Percentiles rank a stretch among this genome's conserved stretches.
These are phyloP conservation scores for Uropetala carovei DNA, from an alignment of 2,888 invertebrate genomes.

Conservation along the genomic window DNA sequence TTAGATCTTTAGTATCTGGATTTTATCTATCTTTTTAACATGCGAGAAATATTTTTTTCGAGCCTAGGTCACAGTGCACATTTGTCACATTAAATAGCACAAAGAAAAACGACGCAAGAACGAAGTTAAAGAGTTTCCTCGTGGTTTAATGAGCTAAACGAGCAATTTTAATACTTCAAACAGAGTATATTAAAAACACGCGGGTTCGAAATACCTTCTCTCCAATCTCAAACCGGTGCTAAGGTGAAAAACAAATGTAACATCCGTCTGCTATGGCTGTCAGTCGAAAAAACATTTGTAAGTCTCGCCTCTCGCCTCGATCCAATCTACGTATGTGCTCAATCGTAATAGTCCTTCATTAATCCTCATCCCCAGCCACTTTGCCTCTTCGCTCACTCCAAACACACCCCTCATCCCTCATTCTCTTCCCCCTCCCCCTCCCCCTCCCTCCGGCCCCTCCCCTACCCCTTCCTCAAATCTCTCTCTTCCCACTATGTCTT, in stretches of 20 bases:
- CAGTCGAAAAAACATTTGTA: neutral
- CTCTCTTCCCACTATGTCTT: neutral
- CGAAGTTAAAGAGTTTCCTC: too few species aligned
- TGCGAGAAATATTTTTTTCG: too few species aligned
- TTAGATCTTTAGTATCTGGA: too few species aligned
- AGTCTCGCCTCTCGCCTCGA: neutral
- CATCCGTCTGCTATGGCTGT: neutral
- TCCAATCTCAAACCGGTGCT: neutral
- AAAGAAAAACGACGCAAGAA: too few species aligned
- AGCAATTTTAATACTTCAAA: neutral
- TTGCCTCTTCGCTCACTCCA: neutral
- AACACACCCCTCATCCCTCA: neutral
- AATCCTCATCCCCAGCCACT: neutral
- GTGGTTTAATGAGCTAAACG: too few species aligned
- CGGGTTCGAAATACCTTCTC: neutral
- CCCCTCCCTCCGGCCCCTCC: neutral
- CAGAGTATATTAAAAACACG: neutral
- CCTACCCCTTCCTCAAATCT: too few species aligned
- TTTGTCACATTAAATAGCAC: too few species aligned
- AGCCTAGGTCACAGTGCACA: too few species aligned
- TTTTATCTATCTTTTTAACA: too few species aligned
- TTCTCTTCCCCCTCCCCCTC: neutral
- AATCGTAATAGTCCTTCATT: conserved; percentile 11
- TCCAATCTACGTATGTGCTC: conserved; percentile 36
- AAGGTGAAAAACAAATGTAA: conserved; percentile 40